Evolutionary conservation across 2,113 vertebrate genomes (phyloP), one percentile per base, ranked within the genome.

Genomic region (Parotia lawesii): DNA sequence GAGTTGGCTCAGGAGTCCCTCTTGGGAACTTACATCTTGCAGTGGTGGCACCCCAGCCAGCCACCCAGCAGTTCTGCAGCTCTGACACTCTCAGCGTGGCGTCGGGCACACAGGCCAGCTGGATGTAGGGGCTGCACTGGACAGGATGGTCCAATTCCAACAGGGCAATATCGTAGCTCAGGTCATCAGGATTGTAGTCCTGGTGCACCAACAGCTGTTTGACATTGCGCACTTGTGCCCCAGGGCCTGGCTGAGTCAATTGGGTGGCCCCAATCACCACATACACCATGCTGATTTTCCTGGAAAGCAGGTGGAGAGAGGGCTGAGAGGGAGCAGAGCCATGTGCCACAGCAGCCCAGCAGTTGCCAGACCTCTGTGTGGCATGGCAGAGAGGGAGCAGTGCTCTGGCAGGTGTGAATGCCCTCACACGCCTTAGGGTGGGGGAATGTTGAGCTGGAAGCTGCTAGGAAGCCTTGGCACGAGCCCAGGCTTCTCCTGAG

Each of bases 81-180:
- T n/a, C 8, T 2, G 48, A 27, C 15, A 89, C 13, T 20, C 8
- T 23, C 25, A 95, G 54, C 0, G 18, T 53, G 42, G 12, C 0
- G 0, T 89, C 37, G 0, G 95, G 83, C 38, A 96, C 11, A 3
- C 95, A 97, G 48, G 91, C 94, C 1, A 89, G 61, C 61, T 97
- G 96, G 13, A 94, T 21, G 13, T 74, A 87, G 47, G 85, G 5
- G 6, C 37, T 93, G 93, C 85, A 96, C 8, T 25, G 6, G 12
- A 95, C 76, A 4, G 97, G 61, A 5, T n/a, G 20, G 17, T 85
- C 70, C 47, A 97, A 7, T 19, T 95, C 35, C 12, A 96, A 21
- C 65, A 97, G 9, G 1, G 96, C 89, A 0, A 97, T 65, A 20
- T 97, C 88, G 0, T 95, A 58, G 10, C 27, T 71, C 31, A 61